Percentiles rank a stretch among this genome's conserved stretches.
phyloP scores from a whole-genome alignment of 2,113 vertebrate genomes.

The Alexandromys fortis region DNA sequence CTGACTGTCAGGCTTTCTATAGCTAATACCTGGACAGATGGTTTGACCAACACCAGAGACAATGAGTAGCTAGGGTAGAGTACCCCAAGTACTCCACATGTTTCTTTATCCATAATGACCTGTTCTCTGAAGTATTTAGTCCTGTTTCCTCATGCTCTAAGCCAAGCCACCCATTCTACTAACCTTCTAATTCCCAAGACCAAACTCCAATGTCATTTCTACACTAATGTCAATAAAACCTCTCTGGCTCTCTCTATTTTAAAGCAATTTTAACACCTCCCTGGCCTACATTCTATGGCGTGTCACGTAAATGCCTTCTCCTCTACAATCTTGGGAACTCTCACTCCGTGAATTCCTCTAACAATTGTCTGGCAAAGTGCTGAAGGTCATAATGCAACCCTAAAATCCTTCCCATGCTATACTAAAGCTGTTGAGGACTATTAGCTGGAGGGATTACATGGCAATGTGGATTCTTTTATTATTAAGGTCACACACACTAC shows the following conservation, averaged over 20 bases:
- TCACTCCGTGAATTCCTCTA: not conserved
- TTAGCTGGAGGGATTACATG: not conserved
- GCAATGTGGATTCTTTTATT: not conserved
- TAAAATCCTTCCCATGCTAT: not conserved
- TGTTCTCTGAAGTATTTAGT: conserved; percentile 50
- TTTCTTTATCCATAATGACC: conserved; percentile 19
- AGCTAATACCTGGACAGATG: not conserved
- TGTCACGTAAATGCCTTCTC: conserved; percentile 27
- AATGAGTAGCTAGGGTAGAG: not conserved
- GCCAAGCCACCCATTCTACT: not conserved
- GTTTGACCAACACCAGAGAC: not conserved
- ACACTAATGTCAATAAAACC: not conserved
- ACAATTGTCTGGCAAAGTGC: not conserved
- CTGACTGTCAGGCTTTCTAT: not conserved
- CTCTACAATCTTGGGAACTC: not conserved
- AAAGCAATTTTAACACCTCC: not conserved
- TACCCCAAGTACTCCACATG: not conserved
- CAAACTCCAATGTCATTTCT: not conserved
- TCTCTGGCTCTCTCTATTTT: not conserved
- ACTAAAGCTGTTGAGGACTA: not conserved
- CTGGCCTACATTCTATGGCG: not conserved
- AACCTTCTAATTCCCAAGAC: not conserved
- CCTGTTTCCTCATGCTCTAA: not conserved
- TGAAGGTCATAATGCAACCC: not conserved
- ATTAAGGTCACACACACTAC: not conserved